A percentile compares a stretch with the other conserved stretches of the same genome.
phyloP scores from a whole-genome alignment of 64 coral and sea anemone genomes.

The Actinia equina region DNA sequence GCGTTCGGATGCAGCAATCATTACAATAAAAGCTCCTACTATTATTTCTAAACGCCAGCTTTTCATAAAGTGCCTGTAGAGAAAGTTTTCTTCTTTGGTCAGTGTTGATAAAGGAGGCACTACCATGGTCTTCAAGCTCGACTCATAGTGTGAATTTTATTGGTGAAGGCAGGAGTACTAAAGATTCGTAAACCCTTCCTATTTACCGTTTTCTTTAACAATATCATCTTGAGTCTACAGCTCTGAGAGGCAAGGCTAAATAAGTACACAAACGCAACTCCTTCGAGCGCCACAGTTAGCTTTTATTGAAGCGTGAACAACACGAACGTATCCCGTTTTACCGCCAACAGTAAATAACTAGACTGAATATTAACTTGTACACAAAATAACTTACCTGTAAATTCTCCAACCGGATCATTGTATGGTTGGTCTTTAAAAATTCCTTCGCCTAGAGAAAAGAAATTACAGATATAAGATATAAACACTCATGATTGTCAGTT shows the following conservation, averaged over 20 bases:
- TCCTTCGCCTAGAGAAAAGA: background rate
- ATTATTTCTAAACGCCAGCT: background rate
- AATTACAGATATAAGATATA: background rate
- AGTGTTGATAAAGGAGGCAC: background rate
- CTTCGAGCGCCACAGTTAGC: background rate
- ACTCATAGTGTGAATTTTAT: background rate
- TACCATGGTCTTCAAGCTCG: background rate
- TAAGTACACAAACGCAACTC: background rate
- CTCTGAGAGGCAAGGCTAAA: background rate
- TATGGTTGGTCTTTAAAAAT: conserved; percentile 3
- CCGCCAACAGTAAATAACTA: background rate
- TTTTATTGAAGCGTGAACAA: background rate
- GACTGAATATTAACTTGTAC: background rate
- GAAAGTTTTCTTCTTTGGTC: background rate
- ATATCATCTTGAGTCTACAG: background rate
- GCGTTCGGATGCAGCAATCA: conserved; percentile 6
- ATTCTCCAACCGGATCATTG: conserved; percentile 1
- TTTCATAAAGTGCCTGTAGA: background rate
- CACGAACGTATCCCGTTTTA: background rate
- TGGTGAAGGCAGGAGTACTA: background rate
- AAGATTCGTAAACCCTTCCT: background rate
- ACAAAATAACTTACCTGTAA: conserved; percentile 2
- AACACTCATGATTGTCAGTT: background rate
- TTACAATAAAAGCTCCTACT: background rate
- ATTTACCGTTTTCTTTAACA: conserved; percentile 3